phyloP scores from a whole-genome alignment of 1,140 invertebrate species.

The Triops longicaudatus region DNA sequence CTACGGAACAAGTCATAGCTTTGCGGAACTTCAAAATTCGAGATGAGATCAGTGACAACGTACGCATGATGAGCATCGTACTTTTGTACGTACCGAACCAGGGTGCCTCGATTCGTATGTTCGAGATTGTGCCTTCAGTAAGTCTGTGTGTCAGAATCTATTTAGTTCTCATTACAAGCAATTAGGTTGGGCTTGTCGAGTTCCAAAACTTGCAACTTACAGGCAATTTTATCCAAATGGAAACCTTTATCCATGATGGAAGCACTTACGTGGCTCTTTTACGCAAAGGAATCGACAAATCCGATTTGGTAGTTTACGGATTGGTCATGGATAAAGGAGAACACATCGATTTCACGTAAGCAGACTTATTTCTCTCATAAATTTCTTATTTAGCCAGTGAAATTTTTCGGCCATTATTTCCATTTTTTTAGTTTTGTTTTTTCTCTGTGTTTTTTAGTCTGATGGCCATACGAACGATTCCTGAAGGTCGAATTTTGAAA shows the following conservation, averaged over 20 bases:
- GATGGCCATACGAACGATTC: neutral
- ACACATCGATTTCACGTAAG: conserved; percentile 2
- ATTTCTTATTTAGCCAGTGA: too few relatives aligned
- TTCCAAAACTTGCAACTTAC: neutral
- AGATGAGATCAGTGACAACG: neutral
- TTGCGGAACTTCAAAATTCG: conserved; percentile 5
- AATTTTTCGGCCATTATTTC: neutral
- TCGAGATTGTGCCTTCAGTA: neutral
- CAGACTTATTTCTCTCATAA: too few relatives aligned
- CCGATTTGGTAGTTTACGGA: neutral
- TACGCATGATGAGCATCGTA: neutral
- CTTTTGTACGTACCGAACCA: neutral
- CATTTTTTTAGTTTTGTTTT: neutral
- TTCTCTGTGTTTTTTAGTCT: neutral
- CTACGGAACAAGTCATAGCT: neutral
- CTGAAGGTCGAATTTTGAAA: neutral
- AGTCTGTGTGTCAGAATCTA: neutral
- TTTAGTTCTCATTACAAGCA: neutral
- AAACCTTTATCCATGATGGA: neutral
- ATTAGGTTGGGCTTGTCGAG: neutral
- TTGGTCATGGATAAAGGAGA: neutral
- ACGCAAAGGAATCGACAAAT: neutral
- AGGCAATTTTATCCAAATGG: neutral
- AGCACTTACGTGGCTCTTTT: neutral
- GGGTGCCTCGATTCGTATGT: neutral